Evolutionary conservation across 2,888 invertebrate species (phyloP).

Genomic region (Drosophila maculinotata): DNA sequence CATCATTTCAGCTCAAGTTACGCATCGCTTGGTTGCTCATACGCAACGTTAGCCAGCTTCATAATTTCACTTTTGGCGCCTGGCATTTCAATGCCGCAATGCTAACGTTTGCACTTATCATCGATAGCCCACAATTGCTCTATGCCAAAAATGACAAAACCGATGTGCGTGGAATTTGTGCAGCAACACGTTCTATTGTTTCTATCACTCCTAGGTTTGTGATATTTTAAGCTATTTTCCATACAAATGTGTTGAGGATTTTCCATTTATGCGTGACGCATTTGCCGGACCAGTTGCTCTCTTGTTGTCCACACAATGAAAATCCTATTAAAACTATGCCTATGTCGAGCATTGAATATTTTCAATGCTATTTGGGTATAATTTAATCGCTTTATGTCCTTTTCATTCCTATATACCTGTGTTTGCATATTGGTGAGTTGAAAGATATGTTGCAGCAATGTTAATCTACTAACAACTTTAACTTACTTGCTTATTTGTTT

Average conservation of each 20-base stretch:
- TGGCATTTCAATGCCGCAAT: conserved; percentile 38
- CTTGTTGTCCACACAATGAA: not conserved
- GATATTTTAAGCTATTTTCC: too few relatives aligned
- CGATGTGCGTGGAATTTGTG: conserved; percentile 18
- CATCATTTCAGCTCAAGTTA: conserved; percentile 42
- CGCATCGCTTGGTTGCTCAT: conserved; percentile 50
- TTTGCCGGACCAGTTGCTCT: conserved; percentile 1
- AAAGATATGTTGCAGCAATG: not conserved
- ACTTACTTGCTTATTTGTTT: too few relatives aligned
- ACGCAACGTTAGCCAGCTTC: conserved; percentile 48
- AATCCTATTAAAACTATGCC: conserved; percentile 1
- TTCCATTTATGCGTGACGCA: conserved; percentile 4
- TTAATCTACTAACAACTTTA: too few relatives aligned
- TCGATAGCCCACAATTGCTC: conserved; percentile 33
- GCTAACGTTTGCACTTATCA: conserved; percentile 56
- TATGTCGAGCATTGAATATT: conserved; percentile 4
- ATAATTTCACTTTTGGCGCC: conserved; percentile 44
- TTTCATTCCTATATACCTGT: not conserved
- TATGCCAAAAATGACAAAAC: conserved; percentile 11
- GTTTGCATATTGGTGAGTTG: not conserved
- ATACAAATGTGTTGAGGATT: conserved; percentile 7
- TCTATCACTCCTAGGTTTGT: too few relatives aligned
- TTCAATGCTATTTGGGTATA: conserved; percentile 2
- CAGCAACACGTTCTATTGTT: conserved; percentile 1
- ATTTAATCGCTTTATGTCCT: conserved; percentile 22